Conservation (phyloP, 2,888 invertebrate species). For the Ecdyonurus torrentis region DNA sequence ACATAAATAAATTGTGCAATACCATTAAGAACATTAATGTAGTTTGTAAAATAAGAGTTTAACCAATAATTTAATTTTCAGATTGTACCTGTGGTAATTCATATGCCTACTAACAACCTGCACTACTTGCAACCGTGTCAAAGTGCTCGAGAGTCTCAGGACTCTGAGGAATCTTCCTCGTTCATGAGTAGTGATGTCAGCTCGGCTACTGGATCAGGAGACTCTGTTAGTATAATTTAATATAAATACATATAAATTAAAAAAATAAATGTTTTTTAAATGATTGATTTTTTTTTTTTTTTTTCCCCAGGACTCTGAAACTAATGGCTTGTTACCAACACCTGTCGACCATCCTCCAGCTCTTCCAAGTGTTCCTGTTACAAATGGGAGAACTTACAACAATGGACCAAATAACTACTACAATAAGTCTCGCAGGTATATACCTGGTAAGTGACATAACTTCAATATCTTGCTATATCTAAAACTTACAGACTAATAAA, state of each 20-base stretch:
- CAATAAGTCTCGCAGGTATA: neutral
- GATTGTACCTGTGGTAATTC: neutral
- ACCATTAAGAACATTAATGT: too few species aligned
- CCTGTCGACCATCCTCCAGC: neutral
- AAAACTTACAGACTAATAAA: too few species aligned
- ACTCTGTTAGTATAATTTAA: neutral
- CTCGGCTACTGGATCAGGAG: slow-evolving; percentile 1
- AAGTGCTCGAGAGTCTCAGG: neutral
- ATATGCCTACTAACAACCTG: neutral
- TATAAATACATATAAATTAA: too few species aligned
- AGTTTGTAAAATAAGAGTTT: too few species aligned
- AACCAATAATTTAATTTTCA: too few species aligned
- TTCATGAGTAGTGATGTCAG: neutral
- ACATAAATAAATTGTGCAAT: too few species aligned
- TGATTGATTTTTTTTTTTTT: too few species aligned
- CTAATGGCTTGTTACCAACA: neutral
- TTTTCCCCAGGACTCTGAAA: neutral
- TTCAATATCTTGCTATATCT: too few species aligned
- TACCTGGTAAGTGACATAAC: neutral
- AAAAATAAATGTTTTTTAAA: too few species aligned
- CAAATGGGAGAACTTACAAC: neutral
- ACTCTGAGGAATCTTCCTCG: neutral
- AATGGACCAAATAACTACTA: neutral
- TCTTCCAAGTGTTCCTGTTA: neutral
- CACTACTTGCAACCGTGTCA: neutral